These are phyloP conservation scores for Gobio gobio DNA, from an alignment of 2,113 vertebrate species.

Conservation along the genomic window DNA sequence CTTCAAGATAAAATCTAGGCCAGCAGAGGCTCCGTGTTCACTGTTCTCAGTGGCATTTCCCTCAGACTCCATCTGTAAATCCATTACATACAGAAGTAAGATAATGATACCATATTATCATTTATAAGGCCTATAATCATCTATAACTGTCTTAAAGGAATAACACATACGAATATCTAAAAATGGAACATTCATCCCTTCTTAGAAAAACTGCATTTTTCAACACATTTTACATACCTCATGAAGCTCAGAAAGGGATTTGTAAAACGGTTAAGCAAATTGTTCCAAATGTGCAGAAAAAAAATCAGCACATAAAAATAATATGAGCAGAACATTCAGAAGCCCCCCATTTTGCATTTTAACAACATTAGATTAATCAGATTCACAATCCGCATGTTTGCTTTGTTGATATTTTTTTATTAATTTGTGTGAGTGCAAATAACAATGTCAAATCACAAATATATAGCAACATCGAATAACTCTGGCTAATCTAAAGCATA, in stretches of 20 bases:
- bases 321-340: neutral
- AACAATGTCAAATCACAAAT: neutral
- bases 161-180: neutral
- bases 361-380: neutral
- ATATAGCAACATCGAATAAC: neutral
- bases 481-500: neutral
- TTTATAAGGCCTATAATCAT: neutral
- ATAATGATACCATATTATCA: neutral
- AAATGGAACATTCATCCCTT: neutral
- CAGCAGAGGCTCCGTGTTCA: neutral
- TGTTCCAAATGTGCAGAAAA: neutral
- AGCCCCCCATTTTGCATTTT: neutral
- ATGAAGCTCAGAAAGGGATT: neutral
- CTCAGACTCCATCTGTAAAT: slow-evolving; percentile 71
- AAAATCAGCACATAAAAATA: neutral
- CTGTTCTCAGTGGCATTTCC: slow-evolving; percentile 28
- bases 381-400: neutral
- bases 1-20: slow-evolving; percentile 65
- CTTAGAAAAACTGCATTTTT: neutral
- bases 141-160: no score
- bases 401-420: neutral
- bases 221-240: neutral
- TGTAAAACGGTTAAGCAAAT: neutral
- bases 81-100: neutral
- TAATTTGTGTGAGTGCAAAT: slow-evolving; percentile 15